Conservation (phyloP, 2,113 vertebrate species). For the Melanocharis versteri region DNA sequence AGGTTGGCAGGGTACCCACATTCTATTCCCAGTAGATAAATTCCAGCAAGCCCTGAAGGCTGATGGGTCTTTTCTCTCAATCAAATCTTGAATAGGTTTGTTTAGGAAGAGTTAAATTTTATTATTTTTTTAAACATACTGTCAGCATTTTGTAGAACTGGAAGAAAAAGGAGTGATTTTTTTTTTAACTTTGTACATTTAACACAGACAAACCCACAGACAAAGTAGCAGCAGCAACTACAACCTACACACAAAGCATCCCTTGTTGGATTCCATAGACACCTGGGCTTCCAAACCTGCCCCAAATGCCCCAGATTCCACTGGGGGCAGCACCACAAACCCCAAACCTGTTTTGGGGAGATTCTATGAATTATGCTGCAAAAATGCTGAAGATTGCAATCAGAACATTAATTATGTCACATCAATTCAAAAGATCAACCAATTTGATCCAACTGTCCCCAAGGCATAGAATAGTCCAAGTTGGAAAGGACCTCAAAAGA, state of each 20-base stretch:
- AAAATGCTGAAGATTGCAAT: not conserved
- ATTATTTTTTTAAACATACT: not conserved
- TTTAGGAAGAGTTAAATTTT: not conserved
- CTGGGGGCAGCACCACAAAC: not conserved
- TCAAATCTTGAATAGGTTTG: not conserved
- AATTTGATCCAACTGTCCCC: not conserved
- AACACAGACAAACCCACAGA: not conserved
- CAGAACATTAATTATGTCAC: not conserved
- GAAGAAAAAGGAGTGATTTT: not conserved
- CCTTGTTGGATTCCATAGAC: not conserved
- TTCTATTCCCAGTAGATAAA: not conserved
- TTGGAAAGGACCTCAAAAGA: not conserved
- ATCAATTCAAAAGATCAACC: not conserved
- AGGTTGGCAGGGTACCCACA: not conserved
- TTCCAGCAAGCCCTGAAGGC: not conserved
- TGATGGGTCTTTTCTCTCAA: not conserved
- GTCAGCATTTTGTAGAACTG: not conserved
- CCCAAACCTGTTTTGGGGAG: not conserved
- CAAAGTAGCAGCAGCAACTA: not conserved
- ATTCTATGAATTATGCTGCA: not conserved
- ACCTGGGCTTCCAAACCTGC: not conserved
- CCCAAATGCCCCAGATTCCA: fast-evolving
- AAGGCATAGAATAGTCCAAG: not conserved
- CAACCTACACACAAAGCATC: not conserved
- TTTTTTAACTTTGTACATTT: not conserved